Evolutionary conservation across 2,888 invertebrate species (phyloP).

Genomic region (Nomada fabriciana): DNA sequence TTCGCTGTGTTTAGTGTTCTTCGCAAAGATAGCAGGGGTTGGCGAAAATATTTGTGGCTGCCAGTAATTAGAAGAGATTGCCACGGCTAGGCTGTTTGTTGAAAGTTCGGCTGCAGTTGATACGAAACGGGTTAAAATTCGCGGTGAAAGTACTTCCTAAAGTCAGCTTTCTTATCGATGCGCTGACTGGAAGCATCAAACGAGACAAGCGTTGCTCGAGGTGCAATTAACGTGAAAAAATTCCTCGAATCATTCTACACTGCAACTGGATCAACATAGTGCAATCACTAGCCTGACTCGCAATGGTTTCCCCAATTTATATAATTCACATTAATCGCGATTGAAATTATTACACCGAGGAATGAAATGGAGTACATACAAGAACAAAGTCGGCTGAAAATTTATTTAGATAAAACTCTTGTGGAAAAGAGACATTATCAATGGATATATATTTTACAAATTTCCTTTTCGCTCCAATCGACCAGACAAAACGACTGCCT

Average conservation of each 20-base stretch:
- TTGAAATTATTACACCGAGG: background rate
- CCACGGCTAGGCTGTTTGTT: constrained; percentile 9
- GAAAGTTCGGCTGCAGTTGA: constrained; percentile 62
- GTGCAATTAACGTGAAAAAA: constrained; percentile 29
- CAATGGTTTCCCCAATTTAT: constrained; percentile 43
- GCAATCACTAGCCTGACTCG: background rate
- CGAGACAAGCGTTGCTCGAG: constrained; percentile 2
- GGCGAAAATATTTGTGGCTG: constrained; percentile 24
- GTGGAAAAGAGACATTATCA: background rate
- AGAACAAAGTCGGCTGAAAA: too few relatives aligned
- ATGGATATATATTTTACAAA: background rate
- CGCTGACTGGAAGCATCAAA: constrained; percentile 18
- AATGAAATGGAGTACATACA: background rate
- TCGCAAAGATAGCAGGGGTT: constrained; percentile 6
- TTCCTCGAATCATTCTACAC: too few relatives aligned
- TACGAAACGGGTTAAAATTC: constrained; percentile 57
- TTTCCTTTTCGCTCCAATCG: background rate
- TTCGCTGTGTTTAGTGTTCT: background rate
- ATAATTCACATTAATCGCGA: constrained; percentile 12
- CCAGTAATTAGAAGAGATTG: constrained; percentile 13
- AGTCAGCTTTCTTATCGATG: constrained; percentile 55
- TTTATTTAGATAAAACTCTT: too few relatives aligned
- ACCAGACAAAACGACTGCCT: background rate
- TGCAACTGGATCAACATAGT: too few relatives aligned
- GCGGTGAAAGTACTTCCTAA: constrained; percentile 67